These are phyloP conservation scores for Dastarcus helophoroides DNA, from an alignment of 2,888 invertebrate genomes.

Conservation along the genomic window DNA sequence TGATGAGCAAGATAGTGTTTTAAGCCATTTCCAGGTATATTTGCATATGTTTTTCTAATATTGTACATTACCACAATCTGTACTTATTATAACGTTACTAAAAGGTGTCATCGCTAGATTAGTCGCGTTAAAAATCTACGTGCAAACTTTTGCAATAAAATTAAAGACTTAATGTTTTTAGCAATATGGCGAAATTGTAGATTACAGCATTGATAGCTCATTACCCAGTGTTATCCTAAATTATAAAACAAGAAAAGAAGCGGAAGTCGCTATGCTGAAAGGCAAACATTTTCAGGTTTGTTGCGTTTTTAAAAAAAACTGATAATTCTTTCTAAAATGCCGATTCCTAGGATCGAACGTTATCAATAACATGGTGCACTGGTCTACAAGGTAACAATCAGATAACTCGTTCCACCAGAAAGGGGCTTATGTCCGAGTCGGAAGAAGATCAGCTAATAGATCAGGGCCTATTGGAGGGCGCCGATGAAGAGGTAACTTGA, in stretches of 20 bases:
- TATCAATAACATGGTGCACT: slow-evolving; percentile 36
- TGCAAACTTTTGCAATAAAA: slow-evolving; percentile 2
- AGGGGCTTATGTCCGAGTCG: slow-evolving; percentile 33
- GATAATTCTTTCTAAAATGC: not conserved
- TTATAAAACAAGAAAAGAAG: slow-evolving; percentile 65
- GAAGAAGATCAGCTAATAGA: slow-evolving; percentile 37
- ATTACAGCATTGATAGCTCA: slow-evolving; percentile 59
- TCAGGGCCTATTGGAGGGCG: slow-evolving; percentile 33
- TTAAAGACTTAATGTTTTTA: too few species aligned
- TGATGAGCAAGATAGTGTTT: slow-evolving; percentile 69
- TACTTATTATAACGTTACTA: too few species aligned
- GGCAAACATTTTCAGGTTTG: slow-evolving; percentile 63
- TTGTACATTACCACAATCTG: too few species aligned
- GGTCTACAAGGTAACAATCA: slow-evolving; percentile 24
- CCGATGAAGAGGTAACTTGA: slow-evolving; percentile 34
- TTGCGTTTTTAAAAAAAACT: slow-evolving; percentile 1
- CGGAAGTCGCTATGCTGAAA: slow-evolving; percentile 64
- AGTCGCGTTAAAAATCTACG: too few species aligned
- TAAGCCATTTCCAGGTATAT: slow-evolving; percentile 75
- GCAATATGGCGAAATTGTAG: slow-evolving; percentile 83
- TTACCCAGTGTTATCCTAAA: slow-evolving; percentile 67
- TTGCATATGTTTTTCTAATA: slow-evolving; percentile 2
- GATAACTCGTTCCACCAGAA: slow-evolving; percentile 22
- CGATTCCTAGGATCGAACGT: slow-evolving; percentile 30
- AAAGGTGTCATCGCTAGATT: too few species aligned